A percentile compares a stretch with the other conserved stretches of the same genome.
phyloP scores from a whole-genome alignment of 2,113 vertebrate genomes.

The Isurus oxyrinchus region DNA sequence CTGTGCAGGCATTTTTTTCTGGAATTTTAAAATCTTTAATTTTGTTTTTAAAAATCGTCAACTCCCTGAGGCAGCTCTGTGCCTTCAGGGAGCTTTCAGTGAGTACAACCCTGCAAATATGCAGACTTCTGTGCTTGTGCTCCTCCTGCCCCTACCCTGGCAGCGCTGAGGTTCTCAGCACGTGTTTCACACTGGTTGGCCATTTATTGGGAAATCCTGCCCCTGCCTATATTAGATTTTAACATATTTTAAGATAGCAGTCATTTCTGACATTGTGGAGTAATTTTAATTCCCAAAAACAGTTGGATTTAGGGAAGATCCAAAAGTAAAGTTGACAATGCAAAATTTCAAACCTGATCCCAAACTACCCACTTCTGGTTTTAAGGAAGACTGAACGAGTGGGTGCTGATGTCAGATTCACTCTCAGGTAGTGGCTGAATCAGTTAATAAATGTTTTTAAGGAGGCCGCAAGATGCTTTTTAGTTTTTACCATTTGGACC shows the following conservation, averaged over 20 bases:
- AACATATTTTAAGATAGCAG: background rate
- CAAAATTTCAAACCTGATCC: background rate
- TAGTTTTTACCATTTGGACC: background rate
- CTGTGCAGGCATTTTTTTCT: no score
- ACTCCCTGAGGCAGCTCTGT: no score
- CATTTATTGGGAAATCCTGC: no score
- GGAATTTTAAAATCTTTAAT: no score
- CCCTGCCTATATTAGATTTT: background rate
- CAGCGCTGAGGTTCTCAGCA: no score
- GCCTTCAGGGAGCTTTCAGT: no score
- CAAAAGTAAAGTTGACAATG: background rate
- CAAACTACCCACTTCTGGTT: background rate
- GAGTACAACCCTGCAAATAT: no score
- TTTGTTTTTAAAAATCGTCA: no score
- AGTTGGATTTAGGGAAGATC: background rate
- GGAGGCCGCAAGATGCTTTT: background rate
- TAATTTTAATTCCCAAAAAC: background rate
- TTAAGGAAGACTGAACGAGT: background rate
- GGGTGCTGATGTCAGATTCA: background rate
- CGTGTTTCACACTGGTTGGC: no score
- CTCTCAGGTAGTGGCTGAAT: background rate
- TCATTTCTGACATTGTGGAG: background rate
- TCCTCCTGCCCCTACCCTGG: no score
- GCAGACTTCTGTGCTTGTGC: no score
- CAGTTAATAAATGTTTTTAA: background rate